Percentiles rank a stretch among this genome's conserved stretches.
Evolutionary conservation across 2,797 vertebrate genomes (phyloP).

Genomic region (Amblyraja radiata): DNA sequence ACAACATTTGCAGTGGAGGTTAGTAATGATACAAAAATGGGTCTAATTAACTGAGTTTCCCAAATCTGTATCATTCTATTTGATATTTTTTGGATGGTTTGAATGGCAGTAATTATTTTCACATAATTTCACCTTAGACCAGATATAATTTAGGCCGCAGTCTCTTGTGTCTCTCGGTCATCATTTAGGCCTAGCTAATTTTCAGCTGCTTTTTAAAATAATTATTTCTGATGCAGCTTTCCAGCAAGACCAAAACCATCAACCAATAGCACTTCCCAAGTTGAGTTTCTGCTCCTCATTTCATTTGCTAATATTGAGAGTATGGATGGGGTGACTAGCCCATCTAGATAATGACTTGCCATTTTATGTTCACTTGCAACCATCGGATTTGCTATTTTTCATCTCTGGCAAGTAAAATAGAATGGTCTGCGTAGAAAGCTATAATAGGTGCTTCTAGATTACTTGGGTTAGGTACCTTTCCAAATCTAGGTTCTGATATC

Average conservation of each 20-base stretch:
- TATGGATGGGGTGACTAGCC: neutral
- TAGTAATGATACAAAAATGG: slow-evolving; percentile 37
- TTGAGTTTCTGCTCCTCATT: neutral
- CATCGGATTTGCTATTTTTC: neutral
- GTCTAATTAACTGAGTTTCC: neutral
- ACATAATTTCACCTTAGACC: neutral
- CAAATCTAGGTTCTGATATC: neutral
- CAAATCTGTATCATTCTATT: neutral
- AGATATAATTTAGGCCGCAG: neutral
- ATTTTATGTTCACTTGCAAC: neutral
- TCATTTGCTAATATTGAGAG: neutral
- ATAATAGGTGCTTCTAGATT: neutral
- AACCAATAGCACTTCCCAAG: neutral
- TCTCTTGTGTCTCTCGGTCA: too few species aligned
- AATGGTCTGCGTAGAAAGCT: neutral
- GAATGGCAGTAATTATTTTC: neutral
- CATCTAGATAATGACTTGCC: neutral
- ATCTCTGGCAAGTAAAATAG: neutral
- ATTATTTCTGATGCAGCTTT: neutral
- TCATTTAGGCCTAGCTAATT: neutral
- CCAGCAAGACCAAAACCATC: neutral
- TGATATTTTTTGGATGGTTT: neutral
- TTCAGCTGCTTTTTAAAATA: neutral
- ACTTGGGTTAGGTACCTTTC: neutral
- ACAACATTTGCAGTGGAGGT: slow-evolving; percentile 93